Conservation (phyloP, 2,797 vertebrate species). For the Toxotes lorentzi region DNA sequence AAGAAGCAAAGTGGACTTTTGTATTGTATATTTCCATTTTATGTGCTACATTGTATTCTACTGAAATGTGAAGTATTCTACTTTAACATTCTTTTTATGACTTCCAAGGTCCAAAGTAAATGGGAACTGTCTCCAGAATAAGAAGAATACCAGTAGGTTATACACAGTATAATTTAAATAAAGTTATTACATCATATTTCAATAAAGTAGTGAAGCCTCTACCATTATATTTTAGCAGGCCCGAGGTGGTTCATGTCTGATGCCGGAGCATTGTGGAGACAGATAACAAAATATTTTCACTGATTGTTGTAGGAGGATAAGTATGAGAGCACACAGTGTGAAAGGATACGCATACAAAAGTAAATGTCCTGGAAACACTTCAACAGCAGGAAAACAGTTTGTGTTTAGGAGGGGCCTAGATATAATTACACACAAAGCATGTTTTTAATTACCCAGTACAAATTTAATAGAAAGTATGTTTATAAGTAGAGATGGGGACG, state of each 20-base stretch:
- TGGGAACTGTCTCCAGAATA: background rate
- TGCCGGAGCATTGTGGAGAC: background rate
- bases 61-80: constrained; percentile 36
- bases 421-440: background rate
- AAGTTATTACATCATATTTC: constrained; percentile 4
- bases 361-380: background rate
- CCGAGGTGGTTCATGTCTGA: constrained; percentile 10
- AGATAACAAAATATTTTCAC: background rate
- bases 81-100: constrained; percentile 6
- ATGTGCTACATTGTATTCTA: constrained; percentile 31
- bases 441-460: background rate
- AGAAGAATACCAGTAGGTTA: background rate
- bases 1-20: constrained; percentile 47
- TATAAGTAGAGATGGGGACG: background rate
- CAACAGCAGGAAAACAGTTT: background rate
- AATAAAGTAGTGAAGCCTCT: background rate
- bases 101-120: constrained; percentile 35
- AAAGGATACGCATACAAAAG: background rate
- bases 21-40: constrained; percentile 38
- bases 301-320: background rate
- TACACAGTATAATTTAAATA: background rate
- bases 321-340: background rate
- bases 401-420: background rate
- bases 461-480: background rate
- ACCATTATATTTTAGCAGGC: constrained; percentile 5